Evolutionary conservation across 2,113 vertebrate species (phyloP).

Genomic region (Ia io): DNA sequence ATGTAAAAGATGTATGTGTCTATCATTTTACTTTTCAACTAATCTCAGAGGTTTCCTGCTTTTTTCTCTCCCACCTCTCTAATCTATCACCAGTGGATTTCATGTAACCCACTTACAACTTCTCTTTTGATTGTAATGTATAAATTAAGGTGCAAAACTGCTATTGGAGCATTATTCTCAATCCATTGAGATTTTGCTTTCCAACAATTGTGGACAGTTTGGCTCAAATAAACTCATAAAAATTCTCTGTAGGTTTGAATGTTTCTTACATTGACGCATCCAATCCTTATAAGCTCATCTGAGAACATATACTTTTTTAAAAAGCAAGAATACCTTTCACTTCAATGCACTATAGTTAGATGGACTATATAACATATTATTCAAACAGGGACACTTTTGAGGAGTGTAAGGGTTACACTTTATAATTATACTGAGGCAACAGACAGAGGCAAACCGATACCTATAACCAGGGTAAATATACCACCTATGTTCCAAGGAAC

Average conservation of each 20-base stretch:
- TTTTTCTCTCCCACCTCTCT: neutral
- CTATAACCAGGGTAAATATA: neutral
- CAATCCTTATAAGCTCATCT: neutral
- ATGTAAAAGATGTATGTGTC: neutral
- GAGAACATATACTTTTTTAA: neutral
- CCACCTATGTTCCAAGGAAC: neutral
- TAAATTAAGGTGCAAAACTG: neutral
- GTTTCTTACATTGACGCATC: neutral
- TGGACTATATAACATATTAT: neutral
- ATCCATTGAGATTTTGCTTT: neutral
- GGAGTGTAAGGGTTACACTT: neutral
- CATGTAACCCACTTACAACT: neutral
- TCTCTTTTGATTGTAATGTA: neutral
- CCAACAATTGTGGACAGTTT: neutral
- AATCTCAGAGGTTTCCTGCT: neutral
- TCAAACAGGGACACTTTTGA: neutral
- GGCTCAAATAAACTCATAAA: neutral
- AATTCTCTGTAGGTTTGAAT: neutral
- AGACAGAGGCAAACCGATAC: neutral
- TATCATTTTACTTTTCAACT: neutral
- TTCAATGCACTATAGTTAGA: neutral
- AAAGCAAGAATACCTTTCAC: neutral
- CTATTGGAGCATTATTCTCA: neutral
- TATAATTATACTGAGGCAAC: neutral
- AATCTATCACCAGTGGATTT: neutral